Percentiles rank a stretch among this genome's conserved stretches.
Conservation (phyloP, 2,113 vertebrate species). For the Saguinus imperator region DNA sequence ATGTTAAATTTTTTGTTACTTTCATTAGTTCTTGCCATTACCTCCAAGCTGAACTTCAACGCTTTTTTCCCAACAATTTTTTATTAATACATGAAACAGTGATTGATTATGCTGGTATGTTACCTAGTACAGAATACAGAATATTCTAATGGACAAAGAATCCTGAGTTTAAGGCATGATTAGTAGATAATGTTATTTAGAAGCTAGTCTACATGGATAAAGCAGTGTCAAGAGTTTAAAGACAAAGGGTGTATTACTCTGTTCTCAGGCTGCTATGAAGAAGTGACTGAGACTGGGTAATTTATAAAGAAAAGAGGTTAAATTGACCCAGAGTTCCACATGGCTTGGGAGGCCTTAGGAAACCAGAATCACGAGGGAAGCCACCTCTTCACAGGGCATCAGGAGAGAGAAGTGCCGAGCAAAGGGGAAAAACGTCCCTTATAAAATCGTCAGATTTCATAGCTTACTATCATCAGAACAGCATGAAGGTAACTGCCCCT, state of each 20-base stretch:
- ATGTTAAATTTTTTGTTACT: not conserved
- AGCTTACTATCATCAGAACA: no score
- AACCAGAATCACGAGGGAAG: no score
- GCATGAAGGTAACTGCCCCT: no score
- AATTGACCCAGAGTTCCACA: no score
- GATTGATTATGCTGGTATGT: not conserved
- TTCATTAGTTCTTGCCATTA: not conserved
- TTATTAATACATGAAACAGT: not conserved
- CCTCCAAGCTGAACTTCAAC: not conserved
- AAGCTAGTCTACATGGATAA: not conserved
- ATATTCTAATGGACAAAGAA: not conserved
- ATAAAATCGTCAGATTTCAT: no score
- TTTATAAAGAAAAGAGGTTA: no score
- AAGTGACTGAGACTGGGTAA: no score
- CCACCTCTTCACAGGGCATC: no score
- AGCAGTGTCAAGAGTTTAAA: not conserved
- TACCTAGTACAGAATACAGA: not conserved
- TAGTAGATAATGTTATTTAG: not conserved
- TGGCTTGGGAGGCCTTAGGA: no score
- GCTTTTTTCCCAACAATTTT: not conserved
- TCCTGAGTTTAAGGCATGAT: not conserved
- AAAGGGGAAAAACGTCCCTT: no score
- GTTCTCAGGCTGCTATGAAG: no score
- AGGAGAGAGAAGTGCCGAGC: no score
- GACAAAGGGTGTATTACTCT: not conserved